phyloP scores from a whole-genome alignment of 2,797 vertebrate genomes.

The Anguilla marmorata region DNA sequence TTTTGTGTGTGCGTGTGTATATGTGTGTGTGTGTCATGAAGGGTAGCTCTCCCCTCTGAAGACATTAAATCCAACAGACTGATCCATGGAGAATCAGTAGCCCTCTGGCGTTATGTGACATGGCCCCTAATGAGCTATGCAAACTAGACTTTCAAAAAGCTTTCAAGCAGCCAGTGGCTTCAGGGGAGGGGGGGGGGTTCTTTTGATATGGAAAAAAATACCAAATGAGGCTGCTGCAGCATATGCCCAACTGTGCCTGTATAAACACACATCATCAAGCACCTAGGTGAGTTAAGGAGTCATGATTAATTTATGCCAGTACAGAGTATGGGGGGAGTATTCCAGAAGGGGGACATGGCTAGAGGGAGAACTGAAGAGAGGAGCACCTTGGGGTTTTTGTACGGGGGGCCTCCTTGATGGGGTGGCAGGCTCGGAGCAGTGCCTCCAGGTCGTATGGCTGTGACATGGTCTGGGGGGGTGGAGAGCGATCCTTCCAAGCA shows the following conservation, averaged over 20 bases:
- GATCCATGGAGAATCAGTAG: background rate
- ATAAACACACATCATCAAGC: background rate
- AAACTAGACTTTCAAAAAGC: background rate
- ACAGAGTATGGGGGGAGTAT: background rate
- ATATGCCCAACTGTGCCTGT: background rate
- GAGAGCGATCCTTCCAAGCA: slow-evolving; percentile 65
- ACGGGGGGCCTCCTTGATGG: slow-evolving; percentile 66
- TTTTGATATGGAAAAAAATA: background rate
- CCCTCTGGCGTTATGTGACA: background rate
- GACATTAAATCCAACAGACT: background rate
- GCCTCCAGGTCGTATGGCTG: slow-evolving; percentile 69
- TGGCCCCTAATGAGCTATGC: slow-evolving; percentile 11
- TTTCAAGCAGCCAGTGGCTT: background rate
- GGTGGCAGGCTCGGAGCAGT: slow-evolving; percentile 65
- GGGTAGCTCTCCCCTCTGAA: background rate
- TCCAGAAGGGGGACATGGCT: background rate
- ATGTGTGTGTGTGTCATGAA: background rate
- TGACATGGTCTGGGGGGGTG: slow-evolving; percentile 70
- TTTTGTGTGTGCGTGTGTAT: background rate
- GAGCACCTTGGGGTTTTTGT: slow-evolving; percentile 84
- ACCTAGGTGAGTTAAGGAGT: background rate
- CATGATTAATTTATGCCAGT: background rate
- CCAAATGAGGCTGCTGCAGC: background rate
- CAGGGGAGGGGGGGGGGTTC: background rate
- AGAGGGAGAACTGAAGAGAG: slow-evolving; percentile 31